These are phyloP conservation scores for Drosophila basisetae DNA, from an alignment of 2,888 invertebrate species.

Conservation along the genomic window DNA sequence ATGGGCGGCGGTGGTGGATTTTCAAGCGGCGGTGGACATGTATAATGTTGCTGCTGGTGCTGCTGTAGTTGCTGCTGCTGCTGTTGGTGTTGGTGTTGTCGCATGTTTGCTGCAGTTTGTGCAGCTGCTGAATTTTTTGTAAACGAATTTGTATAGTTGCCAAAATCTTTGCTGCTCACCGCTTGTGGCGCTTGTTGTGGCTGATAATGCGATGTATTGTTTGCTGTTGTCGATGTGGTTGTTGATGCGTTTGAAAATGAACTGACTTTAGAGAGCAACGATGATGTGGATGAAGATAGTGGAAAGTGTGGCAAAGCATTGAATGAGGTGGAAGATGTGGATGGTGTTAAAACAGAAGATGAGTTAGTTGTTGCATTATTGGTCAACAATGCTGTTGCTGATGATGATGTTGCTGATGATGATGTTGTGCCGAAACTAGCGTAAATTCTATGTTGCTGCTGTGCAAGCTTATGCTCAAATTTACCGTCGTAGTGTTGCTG, in stretches of 20 bases:
- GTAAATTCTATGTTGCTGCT: conserved; percentile 83
- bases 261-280: conserved; percentile 83
- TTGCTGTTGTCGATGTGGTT: conserved; percentile 58
- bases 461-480: conserved; percentile 78
- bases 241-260: conserved; percentile 78
- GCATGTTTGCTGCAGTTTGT: conserved; percentile 63
- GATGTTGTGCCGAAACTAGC: conserved; percentile 83
- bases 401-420: conserved; percentile 47
- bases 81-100: conserved; percentile 65
- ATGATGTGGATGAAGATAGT: conserved; percentile 83
- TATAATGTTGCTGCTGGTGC: conserved; percentile 78
- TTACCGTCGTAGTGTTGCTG: conserved; percentile 85
- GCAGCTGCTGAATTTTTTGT: conserved; percentile 82
- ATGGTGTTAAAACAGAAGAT: conserved; percentile 73
- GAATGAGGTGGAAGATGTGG: conserved; percentile 68
- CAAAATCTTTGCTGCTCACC: conserved; percentile 64
- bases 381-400: conserved; percentile 53
- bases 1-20: conserved; percentile 84
- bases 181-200: conserved; percentile 67
- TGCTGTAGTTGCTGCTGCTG: conserved; percentile 59
- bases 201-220: conserved; percentile 70
- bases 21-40: conserved; percentile 84
- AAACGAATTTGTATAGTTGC: conserved; percentile 80
- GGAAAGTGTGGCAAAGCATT: conserved; percentile 84
- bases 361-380: conserved; percentile 67